Percentiles rank a stretch among this genome's conserved stretches.
phyloP scores from a whole-genome alignment of 2,888 invertebrate genomes.

The Eilema griseolum region DNA sequence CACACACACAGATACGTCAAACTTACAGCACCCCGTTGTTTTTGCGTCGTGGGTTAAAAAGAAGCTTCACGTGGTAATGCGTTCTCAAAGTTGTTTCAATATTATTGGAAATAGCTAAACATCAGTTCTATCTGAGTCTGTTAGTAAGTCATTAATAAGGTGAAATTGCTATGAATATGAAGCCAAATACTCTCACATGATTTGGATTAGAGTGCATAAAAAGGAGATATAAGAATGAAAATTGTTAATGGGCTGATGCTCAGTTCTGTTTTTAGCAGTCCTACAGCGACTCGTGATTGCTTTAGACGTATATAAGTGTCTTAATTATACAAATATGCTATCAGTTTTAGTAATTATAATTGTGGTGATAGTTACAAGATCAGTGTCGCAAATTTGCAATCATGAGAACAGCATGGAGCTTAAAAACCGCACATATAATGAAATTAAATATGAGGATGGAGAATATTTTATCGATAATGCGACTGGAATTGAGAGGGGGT shows the following conservation, averaged over 20 bases:
- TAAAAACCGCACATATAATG: constrained; percentile 41
- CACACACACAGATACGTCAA: too few relatives aligned
- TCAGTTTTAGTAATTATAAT: background rate
- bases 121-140: background rate
- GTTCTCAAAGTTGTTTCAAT: background rate
- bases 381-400: constrained; percentile 33
- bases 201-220: background rate
- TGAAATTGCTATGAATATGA: background rate
- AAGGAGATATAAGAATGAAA: background rate
- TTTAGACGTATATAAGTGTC: constrained; percentile 5
- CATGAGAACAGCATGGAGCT: constrained; percentile 33
- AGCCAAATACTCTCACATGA: background rate
- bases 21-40: too few relatives aligned
- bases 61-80: background rate
- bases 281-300: background rate
- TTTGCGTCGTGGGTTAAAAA: too few relatives aligned
- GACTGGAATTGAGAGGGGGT: constrained; percentile 57
- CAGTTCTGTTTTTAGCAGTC: constrained; percentile 11
- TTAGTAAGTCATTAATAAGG: background rate
- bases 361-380: constrained; percentile 3
- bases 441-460: constrained; percentile 52
- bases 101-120: too few relatives aligned
- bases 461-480: constrained; percentile 61
- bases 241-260: background rate
- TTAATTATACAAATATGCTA: constrained; percentile 6